These are phyloP conservation scores for Lasioglossum pauxillum DNA, from an alignment of 2,888 invertebrate genomes.

Conservation along the genomic window DNA sequence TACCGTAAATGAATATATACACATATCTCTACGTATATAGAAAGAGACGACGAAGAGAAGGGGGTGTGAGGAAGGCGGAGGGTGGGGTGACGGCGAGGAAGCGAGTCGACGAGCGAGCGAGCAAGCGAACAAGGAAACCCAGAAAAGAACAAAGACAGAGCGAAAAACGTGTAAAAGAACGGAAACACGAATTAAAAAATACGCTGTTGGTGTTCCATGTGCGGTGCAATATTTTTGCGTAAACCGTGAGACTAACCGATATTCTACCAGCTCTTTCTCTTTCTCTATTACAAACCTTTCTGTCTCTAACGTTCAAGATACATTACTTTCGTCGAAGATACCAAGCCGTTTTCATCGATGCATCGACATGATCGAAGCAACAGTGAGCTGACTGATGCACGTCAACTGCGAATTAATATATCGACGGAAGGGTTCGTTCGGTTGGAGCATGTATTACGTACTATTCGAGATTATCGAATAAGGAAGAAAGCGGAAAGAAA, in stretches of 20 bases:
- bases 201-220: constrained; percentile 59
- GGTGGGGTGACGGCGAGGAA: constrained; percentile 26
- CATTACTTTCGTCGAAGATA: background rate
- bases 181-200: constrained; percentile 57
- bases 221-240: constrained; percentile 43
- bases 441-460: constrained; percentile 2
- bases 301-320: background rate
- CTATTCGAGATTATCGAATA: constrained; percentile 12
- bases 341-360: constrained; percentile 31
- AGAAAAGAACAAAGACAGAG: constrained; percentile 28
- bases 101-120: constrained; percentile 32
- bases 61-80: constrained; percentile 43
- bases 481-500: constrained; percentile 36
- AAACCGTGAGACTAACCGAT: constrained; percentile 29
- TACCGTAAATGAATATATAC: constrained; percentile 49
- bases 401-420: constrained; percentile 11
- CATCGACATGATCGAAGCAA: constrained; percentile 14
- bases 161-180: constrained; percentile 54
- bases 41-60: constrained; percentile 46
- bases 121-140: constrained; percentile 29
- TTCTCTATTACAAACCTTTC: background rate
- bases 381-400: constrained; percentile 13
- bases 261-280: background rate
- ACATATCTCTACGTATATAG: constrained; percentile 38
- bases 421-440: background rate